Evolutionary conservation across 1,140 invertebrate species (phyloP), one percentile per base, ranked within the genome.

Genomic region (Drosophila baimaii): DNA sequence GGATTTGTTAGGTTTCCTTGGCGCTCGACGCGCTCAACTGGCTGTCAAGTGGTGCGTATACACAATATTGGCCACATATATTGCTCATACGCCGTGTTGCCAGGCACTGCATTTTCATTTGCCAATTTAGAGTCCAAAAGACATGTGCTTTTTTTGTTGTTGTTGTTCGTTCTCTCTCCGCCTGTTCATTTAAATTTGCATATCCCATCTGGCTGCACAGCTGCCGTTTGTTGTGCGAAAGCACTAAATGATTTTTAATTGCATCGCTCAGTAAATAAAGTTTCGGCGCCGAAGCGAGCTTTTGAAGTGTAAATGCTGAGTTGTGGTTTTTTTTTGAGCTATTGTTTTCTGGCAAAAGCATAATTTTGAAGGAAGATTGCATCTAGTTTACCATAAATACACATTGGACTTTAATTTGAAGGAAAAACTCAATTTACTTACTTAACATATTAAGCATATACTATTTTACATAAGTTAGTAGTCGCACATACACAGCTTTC

Each of bases 201-300:
- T 57, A 57, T 25, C 21, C n/a, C 49, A 49, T 68, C 31, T 25
- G 64, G 13, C 6, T 31, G 37, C 64, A 37, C 64, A 70, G 49
- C 68, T 70, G 64, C 31, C 19, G 19, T 27, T 31, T 69, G 37
- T 70, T 55, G 29, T 33, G 13, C 12, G 47, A 33, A 44, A 27
- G 63, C 23, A 55, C 17, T 55, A 71, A 71, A 70, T 56, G 64
- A 46, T 70, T 71, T 71, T 71, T 70, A 71, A 71, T 69, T 69
- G 65, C 65, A 69, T 37, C 33, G 31, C 51, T 35, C 31, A 19
- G 39, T 62, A 25, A 56, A 56, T 56, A 56, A 25, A 15, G 9
- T 33, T 21, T 21, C 17, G 39, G 39, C 17, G 17, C 17, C 10
- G n/a, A 6, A 6, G 23, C 8, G 13, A 43, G 27, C 31, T 59